Base-by-base conservation (phyloP, 2,888 invertebrate genomes). In the Trissonchulus sp. region DNA sequence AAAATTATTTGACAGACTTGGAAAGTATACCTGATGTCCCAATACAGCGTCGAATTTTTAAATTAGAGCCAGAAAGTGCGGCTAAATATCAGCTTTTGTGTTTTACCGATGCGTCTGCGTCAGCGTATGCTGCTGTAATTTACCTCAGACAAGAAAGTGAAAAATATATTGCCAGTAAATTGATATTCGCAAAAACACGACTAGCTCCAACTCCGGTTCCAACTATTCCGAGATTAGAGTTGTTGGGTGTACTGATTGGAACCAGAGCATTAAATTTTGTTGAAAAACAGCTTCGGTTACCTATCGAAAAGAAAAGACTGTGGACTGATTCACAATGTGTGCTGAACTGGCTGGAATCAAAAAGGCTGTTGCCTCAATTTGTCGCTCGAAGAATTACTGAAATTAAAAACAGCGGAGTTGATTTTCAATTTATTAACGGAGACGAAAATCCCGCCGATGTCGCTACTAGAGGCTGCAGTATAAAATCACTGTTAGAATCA, bases 371-470 rank as follows among this genome's bases (percentile, higher is more conserved):
- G 28, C 63, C 74, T 23, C 60, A 77, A 1, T 80, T 79, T 75
- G 78, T 81, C 0, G 69, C 72, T 1, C 81, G 80, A 65, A 74
- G 81, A 2, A 74, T 81, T 3, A 73, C 77, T 8, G 77, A 79
- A 30, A 81, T 82, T 36, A 72, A 77, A n/a, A n/a, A n/a, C n/a
- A 75, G 65, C 2, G n/a, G 60, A 2, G 74, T 77, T 3, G 36
- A 37, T 28, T 80, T 82, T 78, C 77, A 76, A 31, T 78, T 82
- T 71, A 79, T 81, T 30, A 35, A 63, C 2, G 76, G 79, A 0
- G 63, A 77, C 30, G 76, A 79, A 0, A 83, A 82, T 75, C 81
- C 82, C 1, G 83, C 82, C 1, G 83, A 83, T 75, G 73, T 78
- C 8, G 78, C 79, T 1, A 80, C 8, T 35, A 80, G n/a, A 71